Conservation (phyloP, 1,140 invertebrate genomes). For the Hyles euphorbiae region DNA sequence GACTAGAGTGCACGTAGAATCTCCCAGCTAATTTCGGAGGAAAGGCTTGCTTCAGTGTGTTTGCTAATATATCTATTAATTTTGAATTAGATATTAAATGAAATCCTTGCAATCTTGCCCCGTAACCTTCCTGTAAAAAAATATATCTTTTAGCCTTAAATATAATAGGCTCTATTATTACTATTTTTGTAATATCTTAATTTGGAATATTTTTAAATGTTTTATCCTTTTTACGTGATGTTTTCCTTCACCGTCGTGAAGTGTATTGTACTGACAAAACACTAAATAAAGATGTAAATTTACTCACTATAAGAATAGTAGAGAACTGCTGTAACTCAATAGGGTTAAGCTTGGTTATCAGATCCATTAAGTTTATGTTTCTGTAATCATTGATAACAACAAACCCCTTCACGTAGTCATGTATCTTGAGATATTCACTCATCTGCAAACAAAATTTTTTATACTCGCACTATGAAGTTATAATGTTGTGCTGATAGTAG, state of each 20-base stretch:
- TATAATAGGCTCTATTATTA: no score
- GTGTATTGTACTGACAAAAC: no score
- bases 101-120: slow-evolving; percentile 18
- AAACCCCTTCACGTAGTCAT: slow-evolving; percentile 31
- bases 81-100: slow-evolving; percentile 27
- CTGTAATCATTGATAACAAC: slow-evolving; percentile 25
- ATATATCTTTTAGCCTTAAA: neutral
- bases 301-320: no score
- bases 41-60: slow-evolving; percentile 19
- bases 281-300: no score
- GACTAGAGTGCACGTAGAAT: slow-evolving; percentile 26
- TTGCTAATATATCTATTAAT: slow-evolving; percentile 16
- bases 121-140: slow-evolving; percentile 35
- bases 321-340: slow-evolving; percentile 21
- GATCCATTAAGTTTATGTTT: slow-evolving; percentile 19
- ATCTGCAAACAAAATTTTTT: slow-evolving; percentile 19
- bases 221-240: no score
- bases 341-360: slow-evolving; percentile 19
- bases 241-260: no score
- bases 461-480: neutral
- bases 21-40: slow-evolving; percentile 23
- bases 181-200: no score
- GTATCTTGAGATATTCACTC: slow-evolving; percentile 22
- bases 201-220: no score
- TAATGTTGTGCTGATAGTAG: neutral